phyloP scores from a whole-genome alignment of 37 sponge, comb jelly and placozoan genomes.

The Beroe forskalii region DNA sequence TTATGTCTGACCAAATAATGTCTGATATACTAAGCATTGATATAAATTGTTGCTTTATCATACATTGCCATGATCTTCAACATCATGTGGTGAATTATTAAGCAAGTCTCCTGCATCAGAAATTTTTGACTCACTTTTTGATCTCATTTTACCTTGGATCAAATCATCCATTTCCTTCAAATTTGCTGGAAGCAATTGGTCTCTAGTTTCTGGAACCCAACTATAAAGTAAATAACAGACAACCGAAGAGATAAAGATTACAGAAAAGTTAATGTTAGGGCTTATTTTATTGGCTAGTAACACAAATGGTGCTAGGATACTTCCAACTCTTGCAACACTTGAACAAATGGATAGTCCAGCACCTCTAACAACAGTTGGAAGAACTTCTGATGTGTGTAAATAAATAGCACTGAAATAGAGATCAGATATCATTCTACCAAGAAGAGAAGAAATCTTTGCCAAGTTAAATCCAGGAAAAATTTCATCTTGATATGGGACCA shows the following conservation, averaged over 20 bases:
- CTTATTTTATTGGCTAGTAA: conserved; percentile 36
- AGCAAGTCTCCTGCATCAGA: no score
- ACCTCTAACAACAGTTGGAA: conserved; percentile 26
- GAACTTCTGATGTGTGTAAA: conserved; percentile 39
- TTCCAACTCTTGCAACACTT: conserved; percentile 24
- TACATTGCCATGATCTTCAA: no score
- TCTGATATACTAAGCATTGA: no score
- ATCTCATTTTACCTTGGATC: background rate
- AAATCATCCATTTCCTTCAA: conserved; percentile 7
- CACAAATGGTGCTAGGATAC: conserved; percentile 43
- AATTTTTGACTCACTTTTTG: no score
- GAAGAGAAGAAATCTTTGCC: conserved; percentile 28
- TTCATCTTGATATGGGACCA: conserved; percentile 58
- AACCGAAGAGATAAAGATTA: background rate
- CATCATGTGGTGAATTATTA: no score
- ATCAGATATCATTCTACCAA: conserved; percentile 54
- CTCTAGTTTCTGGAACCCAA: conserved; percentile 23
- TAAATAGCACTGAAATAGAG: conserved; percentile 43
- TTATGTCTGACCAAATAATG: no score
- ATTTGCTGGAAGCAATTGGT: background rate
- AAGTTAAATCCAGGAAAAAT: conserved; percentile 56
- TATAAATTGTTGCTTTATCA: no score
- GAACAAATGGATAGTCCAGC: conserved; percentile 41
- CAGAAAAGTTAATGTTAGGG: conserved; percentile 53
- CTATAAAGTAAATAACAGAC: conserved; percentile 1